These are phyloP conservation scores for Hydropsyche betteni DNA, from an alignment of 2,888 invertebrate genomes.

Conservation along the genomic window DNA sequence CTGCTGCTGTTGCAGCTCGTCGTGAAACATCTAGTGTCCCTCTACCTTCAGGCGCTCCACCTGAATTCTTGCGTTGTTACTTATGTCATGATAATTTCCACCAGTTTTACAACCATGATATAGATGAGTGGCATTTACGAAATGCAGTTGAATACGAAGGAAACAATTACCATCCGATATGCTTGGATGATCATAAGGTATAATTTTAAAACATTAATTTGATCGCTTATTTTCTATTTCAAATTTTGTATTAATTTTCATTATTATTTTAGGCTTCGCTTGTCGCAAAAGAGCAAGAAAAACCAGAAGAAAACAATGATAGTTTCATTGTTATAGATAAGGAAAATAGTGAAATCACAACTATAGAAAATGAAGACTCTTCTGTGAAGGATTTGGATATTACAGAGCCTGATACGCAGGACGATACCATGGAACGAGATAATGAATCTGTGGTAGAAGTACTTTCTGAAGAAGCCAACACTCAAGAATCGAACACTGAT, in stretches of 20 bases:
- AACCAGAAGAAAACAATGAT: slow-evolving; percentile 54
- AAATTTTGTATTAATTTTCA: neutral
- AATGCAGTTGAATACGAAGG: slow-evolving; percentile 82
- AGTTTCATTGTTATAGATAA: slow-evolving; percentile 52
- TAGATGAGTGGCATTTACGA: slow-evolving; percentile 95
- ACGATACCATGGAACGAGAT: slow-evolving; percentile 58
- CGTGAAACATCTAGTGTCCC: slow-evolving; percentile 73
- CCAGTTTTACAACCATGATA: slow-evolving; percentile 95
- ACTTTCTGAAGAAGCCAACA: slow-evolving; percentile 54
- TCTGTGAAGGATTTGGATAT: slow-evolving; percentile 54
- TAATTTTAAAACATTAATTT: slow-evolving; percentile 28
- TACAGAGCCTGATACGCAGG: slow-evolving; percentile 54
- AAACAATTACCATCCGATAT: slow-evolving; percentile 87
- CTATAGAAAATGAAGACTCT: slow-evolving; percentile 55
- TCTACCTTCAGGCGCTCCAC: slow-evolving; percentile 69
- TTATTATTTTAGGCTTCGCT: slow-evolving; percentile 56
- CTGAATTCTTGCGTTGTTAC: slow-evolving; percentile 77
- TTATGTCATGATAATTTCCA: slow-evolving; percentile 94
- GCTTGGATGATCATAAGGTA: slow-evolving; percentile 88
- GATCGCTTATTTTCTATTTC: neutral
- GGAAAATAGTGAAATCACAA: slow-evolving; percentile 53
- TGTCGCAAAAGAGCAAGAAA: slow-evolving; percentile 31
- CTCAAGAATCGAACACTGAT: slow-evolving; percentile 55
- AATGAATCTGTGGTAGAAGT: slow-evolving; percentile 62
- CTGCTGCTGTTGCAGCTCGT: slow-evolving; percentile 60